A percentile compares a stretch with the other conserved stretches of the same genome.
Evolutionary conservation across 2,113 vertebrate species (phyloP).

Genomic region (Semnornis frantzii): DNA sequence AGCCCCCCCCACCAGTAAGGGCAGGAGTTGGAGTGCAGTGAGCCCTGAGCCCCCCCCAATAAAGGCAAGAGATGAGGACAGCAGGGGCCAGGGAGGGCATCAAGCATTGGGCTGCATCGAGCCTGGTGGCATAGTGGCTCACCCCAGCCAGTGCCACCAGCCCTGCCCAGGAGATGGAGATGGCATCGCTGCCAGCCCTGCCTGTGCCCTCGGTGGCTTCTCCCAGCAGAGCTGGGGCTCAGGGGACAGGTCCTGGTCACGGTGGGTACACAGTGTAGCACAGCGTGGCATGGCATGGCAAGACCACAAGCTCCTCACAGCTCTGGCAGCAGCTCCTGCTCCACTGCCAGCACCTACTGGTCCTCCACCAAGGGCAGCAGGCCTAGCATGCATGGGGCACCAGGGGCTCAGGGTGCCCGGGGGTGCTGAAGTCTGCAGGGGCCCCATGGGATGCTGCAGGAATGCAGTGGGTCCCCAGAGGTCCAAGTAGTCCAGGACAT

Average conservation of each 20-base stretch:
- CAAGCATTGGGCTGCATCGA: no score
- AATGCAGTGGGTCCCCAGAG: background rate
- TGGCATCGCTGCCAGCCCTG: background rate
- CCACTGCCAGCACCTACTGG: background rate
- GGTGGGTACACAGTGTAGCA: background rate
- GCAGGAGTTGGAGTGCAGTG: background rate
- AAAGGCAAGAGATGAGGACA: background rate
- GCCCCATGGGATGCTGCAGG: rapidly evolving
- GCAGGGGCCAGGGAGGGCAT: background rate
- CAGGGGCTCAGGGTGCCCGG: no score
- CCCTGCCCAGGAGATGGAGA: background rate
- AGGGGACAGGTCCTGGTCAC: background rate
- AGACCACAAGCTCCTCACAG: background rate
- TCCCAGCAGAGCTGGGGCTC: background rate
- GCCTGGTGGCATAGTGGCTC: background rate
- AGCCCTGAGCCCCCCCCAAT: background rate
- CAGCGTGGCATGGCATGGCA: background rate
- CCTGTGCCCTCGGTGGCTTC: background rate
- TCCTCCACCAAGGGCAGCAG: background rate
- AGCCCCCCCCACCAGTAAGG: background rate
- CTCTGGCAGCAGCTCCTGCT: background rate
- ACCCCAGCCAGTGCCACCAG: background rate
- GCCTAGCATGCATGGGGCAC: rapidly evolving
- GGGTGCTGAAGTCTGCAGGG: background rate
- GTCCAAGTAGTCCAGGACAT: background rate